A percentile compares a stretch with the other conserved stretches of the same genome.
Evolutionary conservation across 2,113 vertebrate genomes (phyloP).

Genomic region (Albula glossodonta): DNA sequence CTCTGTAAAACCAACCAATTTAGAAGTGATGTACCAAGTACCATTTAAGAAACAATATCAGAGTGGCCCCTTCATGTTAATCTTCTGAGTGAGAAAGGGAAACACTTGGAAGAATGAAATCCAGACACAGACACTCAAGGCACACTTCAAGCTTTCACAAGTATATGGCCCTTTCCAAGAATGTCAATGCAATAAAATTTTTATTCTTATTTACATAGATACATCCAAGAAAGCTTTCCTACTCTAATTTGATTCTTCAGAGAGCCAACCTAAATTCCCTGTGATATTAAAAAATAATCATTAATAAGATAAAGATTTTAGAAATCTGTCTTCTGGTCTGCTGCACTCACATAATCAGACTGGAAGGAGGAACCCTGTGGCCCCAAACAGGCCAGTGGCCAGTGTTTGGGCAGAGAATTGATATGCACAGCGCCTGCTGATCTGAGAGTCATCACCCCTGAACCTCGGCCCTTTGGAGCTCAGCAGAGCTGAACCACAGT

Average conservation of each 20-base stretch:
- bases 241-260: neutral
- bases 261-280: neutral
- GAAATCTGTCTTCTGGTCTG: neutral
- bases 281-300: neutral
- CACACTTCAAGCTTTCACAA: neutral
- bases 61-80: neutral
- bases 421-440: neutral
- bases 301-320: neutral
- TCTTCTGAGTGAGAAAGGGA: neutral
- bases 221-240: neutral
- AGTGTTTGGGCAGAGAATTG: neutral
- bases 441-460: neutral
- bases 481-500: neutral
- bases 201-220: neutral
- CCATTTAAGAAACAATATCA: neutral
- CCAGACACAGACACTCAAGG: neutral
- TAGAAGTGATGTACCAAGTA: neutral
- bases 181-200: neutral
- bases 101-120: too few species aligned
- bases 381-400: too few species aligned
- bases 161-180: neutral
- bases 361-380: too few species aligned
- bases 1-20: neutral
- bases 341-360: too few species aligned
- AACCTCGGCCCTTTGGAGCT: neutral